These are phyloP conservation scores for Brachypteracias leptosomus DNA, from an alignment of 2,113 vertebrate genomes.

Conservation along the genomic window DNA sequence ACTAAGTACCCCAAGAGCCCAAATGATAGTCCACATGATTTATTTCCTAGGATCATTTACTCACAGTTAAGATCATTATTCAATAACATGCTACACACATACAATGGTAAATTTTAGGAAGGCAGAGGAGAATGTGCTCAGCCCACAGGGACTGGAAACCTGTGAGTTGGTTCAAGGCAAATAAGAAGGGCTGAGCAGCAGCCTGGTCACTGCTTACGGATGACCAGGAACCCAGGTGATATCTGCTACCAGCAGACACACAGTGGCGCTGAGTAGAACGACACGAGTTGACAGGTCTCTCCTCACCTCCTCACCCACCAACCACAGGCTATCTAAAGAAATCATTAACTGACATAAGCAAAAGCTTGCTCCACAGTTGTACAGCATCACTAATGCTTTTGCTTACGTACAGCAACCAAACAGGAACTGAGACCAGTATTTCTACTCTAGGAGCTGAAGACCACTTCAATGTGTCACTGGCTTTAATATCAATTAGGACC, in stretches of 20 bases:
- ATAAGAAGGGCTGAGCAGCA: not conserved
- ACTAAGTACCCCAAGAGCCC: not conserved
- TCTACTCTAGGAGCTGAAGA: not conserved
- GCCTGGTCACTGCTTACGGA: not conserved
- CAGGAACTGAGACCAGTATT: not conserved
- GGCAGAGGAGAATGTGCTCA: fast-evolving
- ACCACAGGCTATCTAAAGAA: not conserved
- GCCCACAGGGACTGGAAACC: not conserved
- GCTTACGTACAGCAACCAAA: not conserved
- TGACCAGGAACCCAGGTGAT: not conserved
- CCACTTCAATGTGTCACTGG: not conserved
- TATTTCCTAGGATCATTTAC: not conserved
- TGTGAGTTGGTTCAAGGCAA: not conserved
- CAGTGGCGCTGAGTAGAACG: not conserved
- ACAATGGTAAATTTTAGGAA: not conserved
- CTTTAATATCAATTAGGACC: not conserved
- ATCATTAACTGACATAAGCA: not conserved
- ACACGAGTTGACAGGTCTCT: not conserved
- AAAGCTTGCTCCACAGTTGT: not conserved
- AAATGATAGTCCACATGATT: not conserved
- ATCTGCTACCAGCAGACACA: not conserved
- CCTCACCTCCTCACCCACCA: fast-evolving
- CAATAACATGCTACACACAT: fast-evolving
- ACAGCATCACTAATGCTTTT: not conserved
- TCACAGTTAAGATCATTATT: fast-evolving